Base-by-base conservation (phyloP, 2,888 invertebrate genomes). In the Apocheima hispidaria region DNA sequence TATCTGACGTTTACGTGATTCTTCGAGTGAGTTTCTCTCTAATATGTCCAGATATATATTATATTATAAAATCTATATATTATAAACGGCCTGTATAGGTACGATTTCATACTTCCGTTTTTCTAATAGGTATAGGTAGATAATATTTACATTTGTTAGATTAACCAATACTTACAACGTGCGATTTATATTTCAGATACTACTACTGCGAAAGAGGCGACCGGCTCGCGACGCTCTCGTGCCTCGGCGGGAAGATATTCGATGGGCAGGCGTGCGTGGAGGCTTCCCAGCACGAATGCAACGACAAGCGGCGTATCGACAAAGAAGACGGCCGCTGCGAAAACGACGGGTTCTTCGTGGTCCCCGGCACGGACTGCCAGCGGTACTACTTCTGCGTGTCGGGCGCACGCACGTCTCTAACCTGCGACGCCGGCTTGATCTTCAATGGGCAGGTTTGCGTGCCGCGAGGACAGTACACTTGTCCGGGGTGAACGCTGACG, bases 381-480 rank as follows among this genome's bases (percentile, higher is more conserved):
- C 86, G 85, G 7, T 95, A 94, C 79, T 94, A 92, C 79, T 93
- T 93, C 80, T 95, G 95, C 73, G 92, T 94, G 14, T 86, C 88
- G 57, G 94, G 94, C 1, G 78, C 79, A 12, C 84, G 93, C 62
- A 94, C 94, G 0, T 83, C 87, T 58, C 86, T 94, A 2, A 82
- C 86, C 14, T 94, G 95, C 66, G 84, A 89, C 0, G 56, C 59
- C 0, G 87, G 83, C 2, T 88, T 93, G 62, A 71, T 93, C n/a
- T 94, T 94, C 77, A 94, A 94, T 70, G 94, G 94, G 0, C 93
- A 94, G 70, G 79, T 93, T 41, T 95, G 94, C 73, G 93, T 94
- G 9, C 77, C 88, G 5, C 81, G 83, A 16, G 75, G 75, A 4
- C 86, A 87, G 53, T 94, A 91, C 70, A 70, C 86, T 0, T 94